A percentile compares a stretch with the other conserved stretches of the same genome.
phyloP scores from a whole-genome alignment of 2,797 vertebrate genomes.

The Macroramphosus scolopax region DNA sequence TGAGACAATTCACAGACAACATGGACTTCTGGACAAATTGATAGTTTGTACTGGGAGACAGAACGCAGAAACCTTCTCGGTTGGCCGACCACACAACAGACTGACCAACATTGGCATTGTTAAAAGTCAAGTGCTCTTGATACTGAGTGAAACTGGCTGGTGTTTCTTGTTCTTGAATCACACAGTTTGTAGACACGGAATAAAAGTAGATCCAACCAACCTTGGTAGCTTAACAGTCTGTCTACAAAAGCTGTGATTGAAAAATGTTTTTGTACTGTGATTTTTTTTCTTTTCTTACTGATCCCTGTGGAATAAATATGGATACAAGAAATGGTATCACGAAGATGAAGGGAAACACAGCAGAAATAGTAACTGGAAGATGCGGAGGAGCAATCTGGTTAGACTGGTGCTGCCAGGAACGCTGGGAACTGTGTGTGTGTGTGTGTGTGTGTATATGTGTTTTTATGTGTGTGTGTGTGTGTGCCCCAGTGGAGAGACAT shows the following conservation, averaged over 20 bases:
- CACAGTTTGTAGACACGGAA: constrained; percentile 6
- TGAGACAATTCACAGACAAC: constrained; percentile 12
- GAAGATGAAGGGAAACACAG: constrained; percentile 15
- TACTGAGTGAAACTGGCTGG: too few relatives aligned
- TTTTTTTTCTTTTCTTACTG: constrained; percentile 4
- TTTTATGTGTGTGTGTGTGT: constrained; percentile 20
- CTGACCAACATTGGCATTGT: neutral
- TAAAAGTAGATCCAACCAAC: constrained; percentile 12
- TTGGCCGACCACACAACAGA: constrained; percentile 1
- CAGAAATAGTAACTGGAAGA: constrained; percentile 29
- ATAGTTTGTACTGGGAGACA: too few relatives aligned
- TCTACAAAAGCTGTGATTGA: constrained; percentile 4
- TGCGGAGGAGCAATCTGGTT: constrained; percentile 37
- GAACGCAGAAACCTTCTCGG: too few relatives aligned
- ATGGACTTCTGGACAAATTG: too few relatives aligned
- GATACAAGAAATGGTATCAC: constrained; percentile 12
- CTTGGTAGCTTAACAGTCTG: neutral
- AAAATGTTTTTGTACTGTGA: neutral
- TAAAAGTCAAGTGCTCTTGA: too few relatives aligned
- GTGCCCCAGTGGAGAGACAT: too few relatives aligned
- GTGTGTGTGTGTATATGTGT: constrained; percentile 30
- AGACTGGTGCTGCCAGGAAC: constrained; percentile 68
- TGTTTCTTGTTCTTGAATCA: too few relatives aligned
- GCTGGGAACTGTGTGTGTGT: constrained; percentile 43
- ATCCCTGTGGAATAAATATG: constrained; percentile 21